These are phyloP conservation scores for Chymomyza fuscimana DNA, from an alignment of 2,888 invertebrate species.

Conservation along the genomic window DNA sequence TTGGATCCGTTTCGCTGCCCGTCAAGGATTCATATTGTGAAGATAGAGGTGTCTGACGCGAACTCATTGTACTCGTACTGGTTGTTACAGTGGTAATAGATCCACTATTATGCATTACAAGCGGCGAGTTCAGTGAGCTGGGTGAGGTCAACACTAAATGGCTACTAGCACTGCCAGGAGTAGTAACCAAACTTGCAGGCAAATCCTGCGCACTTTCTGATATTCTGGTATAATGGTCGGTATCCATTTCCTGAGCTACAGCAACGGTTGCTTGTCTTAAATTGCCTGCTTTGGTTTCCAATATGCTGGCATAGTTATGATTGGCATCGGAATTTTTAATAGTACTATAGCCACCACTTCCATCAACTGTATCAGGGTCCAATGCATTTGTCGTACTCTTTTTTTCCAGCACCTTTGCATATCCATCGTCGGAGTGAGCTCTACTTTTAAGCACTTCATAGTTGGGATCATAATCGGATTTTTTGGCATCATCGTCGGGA, in stretches of 20 bases:
- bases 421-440: conserved; percentile 78
- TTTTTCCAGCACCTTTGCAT: conserved; percentile 79
- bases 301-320: conserved; percentile 78
- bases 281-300: conserved; percentile 66
- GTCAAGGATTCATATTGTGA: conserved; percentile 90
- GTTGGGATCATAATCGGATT: conserved; percentile 86
- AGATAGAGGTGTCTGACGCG: conserved; percentile 81
- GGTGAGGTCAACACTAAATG: conserved; percentile 62
- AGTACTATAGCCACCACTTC: conserved; percentile 75
- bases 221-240: conserved; percentile 75
- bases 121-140: conserved; percentile 63
- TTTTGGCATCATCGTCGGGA: conserved; percentile 63
- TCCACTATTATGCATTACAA: conserved; percentile 48
- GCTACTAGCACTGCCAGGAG: conserved; percentile 29
- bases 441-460: conserved; percentile 86
- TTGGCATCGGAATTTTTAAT: conserved; percentile 74
- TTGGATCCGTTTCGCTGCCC: conserved; percentile 89
- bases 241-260: conserved; percentile 40
- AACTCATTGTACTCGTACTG: conserved; percentile 78
- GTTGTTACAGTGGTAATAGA: conserved; percentile 70
- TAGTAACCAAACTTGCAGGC: conserved; percentile 19
- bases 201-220: conserved; percentile 50
- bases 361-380: conserved; percentile 52
- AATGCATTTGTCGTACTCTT: conserved; percentile 53
- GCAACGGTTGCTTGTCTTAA: not conserved